Evolutionary conservation across 92 coral and sea anemone species (phyloP).

Genomic region (Siderastrea siderea): DNA sequence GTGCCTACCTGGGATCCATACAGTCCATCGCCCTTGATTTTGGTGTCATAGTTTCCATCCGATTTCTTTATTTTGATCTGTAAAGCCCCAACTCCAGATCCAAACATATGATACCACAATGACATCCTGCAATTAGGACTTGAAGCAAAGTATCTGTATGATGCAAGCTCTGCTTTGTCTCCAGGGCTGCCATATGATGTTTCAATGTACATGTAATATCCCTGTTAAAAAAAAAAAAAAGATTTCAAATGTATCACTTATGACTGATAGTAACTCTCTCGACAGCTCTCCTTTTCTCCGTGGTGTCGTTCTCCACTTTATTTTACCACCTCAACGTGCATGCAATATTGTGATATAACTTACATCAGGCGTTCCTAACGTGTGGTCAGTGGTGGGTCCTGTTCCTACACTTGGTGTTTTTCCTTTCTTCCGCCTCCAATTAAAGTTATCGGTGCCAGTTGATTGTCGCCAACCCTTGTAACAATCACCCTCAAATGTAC

Average conservation of each 20-base stretch:
- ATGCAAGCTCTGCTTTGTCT: constrained; percentile 90
- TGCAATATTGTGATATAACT: not conserved
- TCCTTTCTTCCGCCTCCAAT: constrained; percentile 91
- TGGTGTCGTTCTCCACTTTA: not conserved
- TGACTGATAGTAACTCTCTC: no score
- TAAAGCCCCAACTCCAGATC: constrained; percentile 81
- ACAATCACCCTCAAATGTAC: constrained; percentile 95
- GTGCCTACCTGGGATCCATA: constrained; percentile 36
- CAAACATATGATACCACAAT: constrained; percentile 96
- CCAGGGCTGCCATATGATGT: constrained; percentile 77
- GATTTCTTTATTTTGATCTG: constrained; percentile 80
- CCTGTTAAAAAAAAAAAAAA: constrained; percentile 54
- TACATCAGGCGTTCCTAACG: constrained; percentile 80
- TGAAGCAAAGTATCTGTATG: constrained; percentile 94
- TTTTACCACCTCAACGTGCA: not conserved
- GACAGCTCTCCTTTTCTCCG: no score
- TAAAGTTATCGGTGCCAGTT: constrained; percentile 86
- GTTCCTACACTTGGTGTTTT: constrained; percentile 83
- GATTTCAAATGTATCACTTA: not conserved
- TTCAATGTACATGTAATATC: constrained; percentile 96
- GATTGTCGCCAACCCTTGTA: constrained; percentile 97
- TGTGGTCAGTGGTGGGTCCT: constrained; percentile 92
- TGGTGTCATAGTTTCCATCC: constrained; percentile 74
- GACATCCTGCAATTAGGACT: constrained; percentile 91
- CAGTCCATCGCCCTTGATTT: constrained; percentile 41